Evolutionary conservation across 1,140 invertebrate species (phyloP).

Genomic region (Leptinotarsa undecemlineata): DNA sequence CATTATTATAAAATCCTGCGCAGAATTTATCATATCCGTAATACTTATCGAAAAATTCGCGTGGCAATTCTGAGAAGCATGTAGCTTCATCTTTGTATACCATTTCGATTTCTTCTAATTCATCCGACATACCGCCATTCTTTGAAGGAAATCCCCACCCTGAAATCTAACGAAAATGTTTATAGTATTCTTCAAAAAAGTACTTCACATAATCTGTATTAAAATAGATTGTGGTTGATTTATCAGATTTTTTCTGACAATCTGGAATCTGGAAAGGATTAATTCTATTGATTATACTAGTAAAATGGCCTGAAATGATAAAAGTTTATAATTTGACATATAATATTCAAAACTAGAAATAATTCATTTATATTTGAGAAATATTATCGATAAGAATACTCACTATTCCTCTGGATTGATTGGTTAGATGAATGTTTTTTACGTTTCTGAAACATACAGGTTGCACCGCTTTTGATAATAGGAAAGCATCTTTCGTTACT

Average conservation of each 20-base stretch:
- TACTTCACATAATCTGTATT: too few relatives aligned
- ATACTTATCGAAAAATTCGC: slow-evolving; percentile 32
- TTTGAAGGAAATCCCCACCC: slow-evolving; percentile 43
- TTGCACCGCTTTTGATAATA: slow-evolving; percentile 22
- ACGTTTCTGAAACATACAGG: slow-evolving; percentile 21
- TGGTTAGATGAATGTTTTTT: background rate
- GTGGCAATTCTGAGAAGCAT: slow-evolving; percentile 34
- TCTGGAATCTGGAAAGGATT: too few relatives aligned
- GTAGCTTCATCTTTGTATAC: slow-evolving; percentile 29
- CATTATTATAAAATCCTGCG: slow-evolving; percentile 40
- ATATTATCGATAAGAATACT: background rate
- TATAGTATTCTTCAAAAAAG: too few relatives aligned
- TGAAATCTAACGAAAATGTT: slow-evolving; percentile 32
- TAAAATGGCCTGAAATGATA: too few relatives aligned
- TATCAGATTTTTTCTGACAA: too few relatives aligned
- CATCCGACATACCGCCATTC: slow-evolving; percentile 32
- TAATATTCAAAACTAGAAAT: too few relatives aligned
- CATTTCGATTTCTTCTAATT: slow-evolving; percentile 38
- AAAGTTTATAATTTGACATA: too few relatives aligned
- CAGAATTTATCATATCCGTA: slow-evolving; percentile 41
- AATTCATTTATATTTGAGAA: too few relatives aligned
- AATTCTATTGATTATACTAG: too few relatives aligned
- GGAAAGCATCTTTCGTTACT: slow-evolving; percentile 7
- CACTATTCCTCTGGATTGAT: slow-evolving; percentile 4
- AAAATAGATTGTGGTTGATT: too few relatives aligned